Percentiles rank a stretch among this genome's conserved stretches.
phyloP scores from a whole-genome alignment of 1,140 invertebrate genomes.

The Procambarus virginalis region DNA sequence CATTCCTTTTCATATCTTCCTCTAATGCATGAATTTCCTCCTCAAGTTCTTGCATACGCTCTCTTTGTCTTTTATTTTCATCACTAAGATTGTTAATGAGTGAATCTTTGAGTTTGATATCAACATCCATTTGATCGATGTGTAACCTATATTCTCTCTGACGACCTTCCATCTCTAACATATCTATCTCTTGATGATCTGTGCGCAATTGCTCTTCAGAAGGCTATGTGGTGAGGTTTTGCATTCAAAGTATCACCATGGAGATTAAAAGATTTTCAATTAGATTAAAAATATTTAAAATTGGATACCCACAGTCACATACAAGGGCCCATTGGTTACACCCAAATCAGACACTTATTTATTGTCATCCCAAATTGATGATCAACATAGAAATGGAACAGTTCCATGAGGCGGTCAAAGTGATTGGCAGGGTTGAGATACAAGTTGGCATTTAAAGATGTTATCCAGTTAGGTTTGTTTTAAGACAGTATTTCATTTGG shows the following conservation, averaged over 20 bases:
- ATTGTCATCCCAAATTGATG: constrained; percentile 12
- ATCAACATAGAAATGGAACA: constrained; percentile 39
- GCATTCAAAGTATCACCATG: not conserved
- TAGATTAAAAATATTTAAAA: not conserved
- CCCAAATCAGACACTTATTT: constrained; percentile 23
- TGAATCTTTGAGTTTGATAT: constrained; percentile 69
- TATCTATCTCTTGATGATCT: constrained; percentile 65
- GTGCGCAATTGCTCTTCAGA: not conserved
- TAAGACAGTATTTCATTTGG: constrained; percentile 52
- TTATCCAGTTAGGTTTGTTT: constrained; percentile 32
- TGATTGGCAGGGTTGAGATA: constrained; percentile 52
- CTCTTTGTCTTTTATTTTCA: constrained; percentile 62
- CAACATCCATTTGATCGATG: constrained; percentile 67
- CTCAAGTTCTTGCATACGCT: constrained; percentile 64
- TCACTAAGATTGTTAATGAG: constrained; percentile 63
- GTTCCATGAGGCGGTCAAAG: constrained; percentile 33
- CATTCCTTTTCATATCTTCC: constrained; percentile 69
- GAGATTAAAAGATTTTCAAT: constrained; percentile 7
- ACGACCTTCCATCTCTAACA: constrained; percentile 68
- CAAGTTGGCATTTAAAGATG: constrained; percentile 42
- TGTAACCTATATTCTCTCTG: constrained; percentile 67
- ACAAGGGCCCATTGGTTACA: constrained; percentile 7
- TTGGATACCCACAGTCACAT: not conserved
- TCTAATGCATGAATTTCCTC: constrained; percentile 68
- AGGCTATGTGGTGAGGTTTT: constrained; percentile 10